phyloP scores from a whole-genome alignment of 2,888 invertebrate species.

The Melitaea athalia region DNA sequence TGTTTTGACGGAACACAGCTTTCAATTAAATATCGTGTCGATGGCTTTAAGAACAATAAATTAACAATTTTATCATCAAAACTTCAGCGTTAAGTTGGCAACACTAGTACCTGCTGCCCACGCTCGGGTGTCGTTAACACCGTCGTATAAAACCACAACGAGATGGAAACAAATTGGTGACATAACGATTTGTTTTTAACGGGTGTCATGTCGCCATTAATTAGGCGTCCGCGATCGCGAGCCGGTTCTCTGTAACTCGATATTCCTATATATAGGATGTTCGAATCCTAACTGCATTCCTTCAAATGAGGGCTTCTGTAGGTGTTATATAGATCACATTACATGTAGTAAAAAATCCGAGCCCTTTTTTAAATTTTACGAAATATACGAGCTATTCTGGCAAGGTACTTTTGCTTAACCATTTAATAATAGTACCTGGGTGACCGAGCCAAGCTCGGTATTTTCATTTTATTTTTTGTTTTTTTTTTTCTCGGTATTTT shows the following conservation, averaged over 20 bases:
- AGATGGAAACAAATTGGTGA: conserved; percentile 26
- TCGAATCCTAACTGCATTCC: no score
- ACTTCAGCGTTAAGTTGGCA: neutral
- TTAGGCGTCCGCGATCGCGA: conserved; percentile 18
- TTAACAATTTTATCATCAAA: conserved; percentile 2
- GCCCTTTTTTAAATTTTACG: no score
- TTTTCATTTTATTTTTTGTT: no score
- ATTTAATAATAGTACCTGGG: no score
- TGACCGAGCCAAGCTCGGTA: no score
- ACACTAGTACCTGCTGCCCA: neutral
- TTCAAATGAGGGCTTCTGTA: neutral
- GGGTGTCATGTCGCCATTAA: conserved; percentile 28
- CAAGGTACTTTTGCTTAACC: no score
- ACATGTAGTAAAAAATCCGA: no score
- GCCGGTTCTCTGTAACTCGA: conserved; percentile 15
- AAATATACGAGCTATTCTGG: no score
- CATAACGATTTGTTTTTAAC: conserved; percentile 27
- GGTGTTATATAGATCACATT: no score
- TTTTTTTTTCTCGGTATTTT: no score
- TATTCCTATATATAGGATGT: conserved; percentile 13
- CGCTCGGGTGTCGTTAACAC: neutral
- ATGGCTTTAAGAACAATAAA: neutral
- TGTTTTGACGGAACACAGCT: neutral
- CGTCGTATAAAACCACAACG: conserved; percentile 18
- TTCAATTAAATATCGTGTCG: neutral